Conservation (phyloP, 2,888 invertebrate species). For the Lithodes maja region DNA sequence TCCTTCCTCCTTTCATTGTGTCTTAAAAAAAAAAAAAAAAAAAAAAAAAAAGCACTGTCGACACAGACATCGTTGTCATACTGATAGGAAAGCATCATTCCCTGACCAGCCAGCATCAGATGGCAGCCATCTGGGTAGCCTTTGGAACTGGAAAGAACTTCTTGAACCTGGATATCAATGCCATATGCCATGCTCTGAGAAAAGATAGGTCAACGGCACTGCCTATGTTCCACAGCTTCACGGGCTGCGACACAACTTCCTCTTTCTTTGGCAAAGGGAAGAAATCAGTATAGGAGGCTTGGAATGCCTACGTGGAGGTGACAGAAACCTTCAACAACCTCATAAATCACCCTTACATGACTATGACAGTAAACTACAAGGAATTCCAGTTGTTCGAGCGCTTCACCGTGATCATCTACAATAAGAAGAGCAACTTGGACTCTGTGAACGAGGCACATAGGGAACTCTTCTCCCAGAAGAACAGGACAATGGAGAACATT, state of each 20-base stretch:
- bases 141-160: no score
- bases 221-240: background rate
- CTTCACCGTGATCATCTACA: background rate
- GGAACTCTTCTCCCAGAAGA: constrained; percentile 4
- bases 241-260: background rate
- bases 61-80: no score
- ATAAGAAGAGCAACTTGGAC: background rate
- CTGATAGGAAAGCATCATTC: no score
- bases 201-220: background rate
- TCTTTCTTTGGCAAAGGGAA: background rate
- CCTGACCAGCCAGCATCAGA: no score
- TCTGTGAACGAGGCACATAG: no score
- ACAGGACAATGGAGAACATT: constrained; percentile 14
- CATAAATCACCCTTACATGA: background rate
- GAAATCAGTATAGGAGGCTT: background rate
- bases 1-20: no score
- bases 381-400: background rate
- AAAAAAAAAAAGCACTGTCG: no score
- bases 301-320: background rate
- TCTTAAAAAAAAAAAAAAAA: no score
- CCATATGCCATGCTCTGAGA: no score
- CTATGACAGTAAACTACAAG: background rate
- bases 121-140: no score
- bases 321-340: background rate
- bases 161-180: no score